Conservation (phyloP, 2,113 vertebrate species). For the Podilymbus podiceps region DNA sequence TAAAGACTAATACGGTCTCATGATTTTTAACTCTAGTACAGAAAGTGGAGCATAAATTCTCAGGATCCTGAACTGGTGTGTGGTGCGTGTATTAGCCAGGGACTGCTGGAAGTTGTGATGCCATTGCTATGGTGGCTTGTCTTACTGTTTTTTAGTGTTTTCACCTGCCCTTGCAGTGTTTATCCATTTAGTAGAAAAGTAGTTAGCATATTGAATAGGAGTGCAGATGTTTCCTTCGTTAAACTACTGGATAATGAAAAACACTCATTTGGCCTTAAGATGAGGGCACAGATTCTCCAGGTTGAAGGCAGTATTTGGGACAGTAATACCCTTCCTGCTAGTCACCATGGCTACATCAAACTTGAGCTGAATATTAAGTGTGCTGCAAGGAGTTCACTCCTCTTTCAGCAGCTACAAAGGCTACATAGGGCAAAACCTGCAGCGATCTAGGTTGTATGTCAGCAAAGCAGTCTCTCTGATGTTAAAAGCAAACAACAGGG, state of each 20-base stretch:
- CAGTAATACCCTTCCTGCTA: constrained; percentile 16
- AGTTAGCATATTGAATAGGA: neutral
- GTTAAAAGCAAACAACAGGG: neutral
- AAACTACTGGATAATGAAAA: neutral
- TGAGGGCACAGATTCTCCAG: neutral
- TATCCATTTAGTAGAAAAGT: neutral
- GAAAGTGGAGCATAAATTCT: neutral
- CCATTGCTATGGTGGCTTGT: neutral
- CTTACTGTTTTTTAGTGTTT: neutral
- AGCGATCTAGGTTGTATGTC: neutral
- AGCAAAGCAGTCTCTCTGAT: neutral
- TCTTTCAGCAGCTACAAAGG: neutral
- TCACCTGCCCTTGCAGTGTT: neutral
- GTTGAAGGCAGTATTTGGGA: constrained; percentile 5
- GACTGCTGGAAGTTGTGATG: neutral
- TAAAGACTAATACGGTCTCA: neutral
- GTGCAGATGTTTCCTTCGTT: neutral
- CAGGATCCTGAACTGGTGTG: neutral
- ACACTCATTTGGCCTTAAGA: neutral
- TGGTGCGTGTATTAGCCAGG: neutral
- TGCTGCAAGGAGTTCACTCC: neutral
- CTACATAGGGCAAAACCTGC: neutral
- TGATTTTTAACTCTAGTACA: neutral
- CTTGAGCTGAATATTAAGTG: constrained; percentile 47
- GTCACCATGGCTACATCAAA: constrained; percentile 45